These are phyloP conservation scores for Coryphaenoides rupestris DNA, from an alignment of 2,113 vertebrate genomes.

Conservation along the genomic window DNA sequence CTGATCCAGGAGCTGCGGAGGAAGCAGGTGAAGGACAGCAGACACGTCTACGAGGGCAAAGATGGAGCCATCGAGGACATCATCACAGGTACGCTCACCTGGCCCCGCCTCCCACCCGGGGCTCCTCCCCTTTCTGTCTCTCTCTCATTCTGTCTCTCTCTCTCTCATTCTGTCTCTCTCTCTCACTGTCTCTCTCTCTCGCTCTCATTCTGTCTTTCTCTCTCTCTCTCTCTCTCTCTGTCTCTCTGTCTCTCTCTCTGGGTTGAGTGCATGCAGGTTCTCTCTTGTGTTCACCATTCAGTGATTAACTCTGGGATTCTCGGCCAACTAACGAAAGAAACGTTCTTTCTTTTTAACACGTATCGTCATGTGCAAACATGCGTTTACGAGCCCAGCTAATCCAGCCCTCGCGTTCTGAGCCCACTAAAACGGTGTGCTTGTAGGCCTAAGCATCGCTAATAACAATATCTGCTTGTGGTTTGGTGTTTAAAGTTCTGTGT, in stretches of 20 bases:
- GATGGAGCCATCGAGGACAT: constrained; percentile 97
- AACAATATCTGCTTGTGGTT: constrained; percentile 47
- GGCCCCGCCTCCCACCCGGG: no score
- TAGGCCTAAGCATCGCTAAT: no score
- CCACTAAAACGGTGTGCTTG: constrained; percentile 36
- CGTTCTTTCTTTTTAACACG: constrained; percentile 22
- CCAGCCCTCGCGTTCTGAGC: constrained; percentile 15
- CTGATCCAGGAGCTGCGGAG: constrained; percentile 87
- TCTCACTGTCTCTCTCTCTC: no score
- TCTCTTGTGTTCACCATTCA: constrained; percentile 35
- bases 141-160: no score
- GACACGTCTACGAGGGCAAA: constrained; percentile 94
- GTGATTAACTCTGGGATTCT: constrained; percentile 40
- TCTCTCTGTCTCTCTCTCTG: constrained; percentile 6
- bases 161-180: no score
- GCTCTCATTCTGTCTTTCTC: no score
- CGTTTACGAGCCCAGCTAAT: constrained; percentile 32
- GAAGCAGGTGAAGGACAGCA: constrained; percentile 94
- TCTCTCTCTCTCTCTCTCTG: no score
- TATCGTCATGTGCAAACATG: constrained; percentile 32
- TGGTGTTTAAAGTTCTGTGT: constrained; percentile 47
- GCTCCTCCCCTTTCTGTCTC: no score
- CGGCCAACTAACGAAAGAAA: constrained; percentile 53
- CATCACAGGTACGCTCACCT: constrained; percentile 81
- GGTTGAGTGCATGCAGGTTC: constrained; percentile 50